Conservation (phyloP, 2,797 vertebrate species). For the Schizopygopsis pylzovi region DNA sequence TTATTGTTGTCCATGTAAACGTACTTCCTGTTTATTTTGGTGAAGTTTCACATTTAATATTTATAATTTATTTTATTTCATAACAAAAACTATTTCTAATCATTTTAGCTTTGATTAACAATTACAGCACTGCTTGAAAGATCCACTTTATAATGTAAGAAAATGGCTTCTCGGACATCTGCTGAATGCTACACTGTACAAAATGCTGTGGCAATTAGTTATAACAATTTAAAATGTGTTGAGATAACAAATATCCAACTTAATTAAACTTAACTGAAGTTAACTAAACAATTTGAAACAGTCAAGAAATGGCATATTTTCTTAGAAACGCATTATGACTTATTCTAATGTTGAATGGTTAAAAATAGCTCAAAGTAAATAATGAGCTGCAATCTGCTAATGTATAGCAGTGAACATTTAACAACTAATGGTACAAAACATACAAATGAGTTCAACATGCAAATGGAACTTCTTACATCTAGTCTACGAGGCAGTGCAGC, state of each 20-base stretch:
- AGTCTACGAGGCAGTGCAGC: neutral
- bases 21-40: no score
- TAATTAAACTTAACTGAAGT: no score
- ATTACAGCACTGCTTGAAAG: neutral
- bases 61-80: neutral
- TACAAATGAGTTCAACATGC: conserved; percentile 14
- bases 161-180: neutral
- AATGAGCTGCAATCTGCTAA: conserved; percentile 3
- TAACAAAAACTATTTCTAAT: neutral
- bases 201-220: neutral
- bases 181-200: neutral
- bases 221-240: no score
- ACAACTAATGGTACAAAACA: conserved; percentile 11
- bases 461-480: conserved; percentile 19
- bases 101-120: neutral
- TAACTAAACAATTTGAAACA: no score
- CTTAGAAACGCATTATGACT: no score
- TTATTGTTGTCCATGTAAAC: no score
- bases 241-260: no score
- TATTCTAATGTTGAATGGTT: no score
- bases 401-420: conserved; percentile 5
- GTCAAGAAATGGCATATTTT: no score
- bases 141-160: neutral
- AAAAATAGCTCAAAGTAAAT: neutral
- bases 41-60: neutral